Conservation (phyloP, 2,888 invertebrate species). For the Amphiduros pacificus region DNA sequence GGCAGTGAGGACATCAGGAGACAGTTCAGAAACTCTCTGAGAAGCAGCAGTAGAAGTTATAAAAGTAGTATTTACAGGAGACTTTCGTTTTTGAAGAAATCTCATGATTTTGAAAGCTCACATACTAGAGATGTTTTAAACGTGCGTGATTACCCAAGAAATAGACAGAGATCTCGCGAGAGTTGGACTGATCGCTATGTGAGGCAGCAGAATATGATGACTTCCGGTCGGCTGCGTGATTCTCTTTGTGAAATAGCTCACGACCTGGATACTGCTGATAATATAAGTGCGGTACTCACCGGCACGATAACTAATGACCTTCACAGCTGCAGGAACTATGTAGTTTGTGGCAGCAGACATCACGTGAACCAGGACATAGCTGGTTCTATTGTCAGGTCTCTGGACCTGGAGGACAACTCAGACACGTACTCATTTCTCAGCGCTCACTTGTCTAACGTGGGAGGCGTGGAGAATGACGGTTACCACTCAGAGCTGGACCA, state of each 20-base stretch:
- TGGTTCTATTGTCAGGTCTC: constrained; percentile 42
- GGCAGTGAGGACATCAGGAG: not conserved
- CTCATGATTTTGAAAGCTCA: no score
- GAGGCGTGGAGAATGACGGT: constrained; percentile 19
- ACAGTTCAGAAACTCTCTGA: not conserved
- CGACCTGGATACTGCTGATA: constrained; percentile 4
- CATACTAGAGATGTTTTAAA: no score
- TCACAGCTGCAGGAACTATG: constrained; percentile 25
- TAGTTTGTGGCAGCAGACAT: constrained; percentile 3
- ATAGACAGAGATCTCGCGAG: no score
- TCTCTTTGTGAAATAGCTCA: constrained; percentile 1
- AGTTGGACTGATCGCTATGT: no score
- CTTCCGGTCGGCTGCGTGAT: constrained; percentile 2
- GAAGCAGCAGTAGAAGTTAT: not conserved
- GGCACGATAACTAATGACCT: constrained; percentile 18
- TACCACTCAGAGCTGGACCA: not conserved
- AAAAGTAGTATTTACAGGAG: not conserved
- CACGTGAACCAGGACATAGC: constrained; percentile 36
- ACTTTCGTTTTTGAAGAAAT: no score
- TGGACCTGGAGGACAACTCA: constrained; percentile 38
- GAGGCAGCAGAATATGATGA: no score
- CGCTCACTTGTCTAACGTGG: constrained; percentile 32
- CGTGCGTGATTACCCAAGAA: no score
- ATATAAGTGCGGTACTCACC: not conserved
- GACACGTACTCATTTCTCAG: constrained; percentile 42